Conservation (phyloP, 1,140 invertebrate genomes). For the Homarus americanus region DNA sequence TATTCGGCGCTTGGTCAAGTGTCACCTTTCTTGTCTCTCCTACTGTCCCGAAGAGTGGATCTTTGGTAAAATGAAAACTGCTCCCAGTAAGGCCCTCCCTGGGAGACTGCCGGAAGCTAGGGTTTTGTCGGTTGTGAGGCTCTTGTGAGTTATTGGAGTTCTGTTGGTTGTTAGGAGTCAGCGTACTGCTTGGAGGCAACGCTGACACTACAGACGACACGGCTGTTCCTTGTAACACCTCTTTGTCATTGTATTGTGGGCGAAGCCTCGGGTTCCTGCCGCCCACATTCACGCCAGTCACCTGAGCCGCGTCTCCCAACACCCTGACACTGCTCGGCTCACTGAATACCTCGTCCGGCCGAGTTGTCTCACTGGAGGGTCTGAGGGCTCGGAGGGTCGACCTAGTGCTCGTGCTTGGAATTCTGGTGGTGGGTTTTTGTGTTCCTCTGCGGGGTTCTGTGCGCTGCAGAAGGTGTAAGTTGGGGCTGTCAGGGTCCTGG, state of each 20-base stretch:
- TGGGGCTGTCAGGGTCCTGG: slow-evolving; percentile 53
- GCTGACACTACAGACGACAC: neutral
- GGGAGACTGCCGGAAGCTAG: neutral
- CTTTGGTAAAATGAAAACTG: neutral
- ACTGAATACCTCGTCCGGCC: neutral
- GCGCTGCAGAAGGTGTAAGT: slow-evolving; percentile 49
- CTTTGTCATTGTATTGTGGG: neutral
- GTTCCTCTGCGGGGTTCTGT: neutral
- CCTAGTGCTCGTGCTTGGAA: neutral
- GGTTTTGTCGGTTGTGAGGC: neutral
- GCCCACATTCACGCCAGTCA: neutral
- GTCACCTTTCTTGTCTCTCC: neutral
- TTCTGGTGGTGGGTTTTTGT: neutral
- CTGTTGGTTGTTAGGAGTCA: neutral
- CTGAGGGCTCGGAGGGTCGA: slow-evolving; percentile 29
- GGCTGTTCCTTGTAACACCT: neutral
- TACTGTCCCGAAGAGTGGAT: neutral
- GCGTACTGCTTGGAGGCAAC: too few relatives aligned
- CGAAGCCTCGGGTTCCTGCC: neutral
- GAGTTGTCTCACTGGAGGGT: neutral
- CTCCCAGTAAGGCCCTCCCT: neutral
- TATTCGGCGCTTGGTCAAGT: neutral
- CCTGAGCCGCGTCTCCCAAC: neutral
- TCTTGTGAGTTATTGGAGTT: neutral
- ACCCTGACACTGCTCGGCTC: neutral